phyloP scores from a whole-genome alignment of 2,888 invertebrate species.

The Smittia aterrima region DNA sequence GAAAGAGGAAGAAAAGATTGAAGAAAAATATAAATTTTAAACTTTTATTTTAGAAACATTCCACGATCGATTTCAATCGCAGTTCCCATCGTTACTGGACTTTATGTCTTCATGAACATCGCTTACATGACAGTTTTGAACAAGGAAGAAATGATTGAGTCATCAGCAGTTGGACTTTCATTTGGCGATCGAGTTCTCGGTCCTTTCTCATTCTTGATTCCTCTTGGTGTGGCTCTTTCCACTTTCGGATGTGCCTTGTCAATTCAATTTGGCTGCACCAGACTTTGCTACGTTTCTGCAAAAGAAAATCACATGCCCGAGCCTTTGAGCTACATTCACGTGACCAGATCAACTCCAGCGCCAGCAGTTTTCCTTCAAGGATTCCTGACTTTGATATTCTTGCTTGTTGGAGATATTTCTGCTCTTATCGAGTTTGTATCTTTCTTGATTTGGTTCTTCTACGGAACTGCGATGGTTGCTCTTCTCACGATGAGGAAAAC shows the following conservation, averaged over 20 bases:
- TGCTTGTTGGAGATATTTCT: slow-evolving; percentile 70
- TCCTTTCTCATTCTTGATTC: slow-evolving; percentile 65
- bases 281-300: slow-evolving; percentile 78
- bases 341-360: slow-evolving; percentile 70
- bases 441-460: slow-evolving; percentile 85
- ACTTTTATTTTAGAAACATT: slow-evolving; percentile 64
- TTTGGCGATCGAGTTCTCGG: slow-evolving; percentile 69
- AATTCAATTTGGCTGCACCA: slow-evolving; percentile 72
- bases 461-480: slow-evolving; percentile 77
- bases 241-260: slow-evolving; percentile 79
- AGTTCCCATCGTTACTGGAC: slow-evolving; percentile 73
- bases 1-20: too few relatives aligned
- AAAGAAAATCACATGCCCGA: slow-evolving; percentile 74
- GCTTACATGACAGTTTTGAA: slow-evolving; percentile 82
- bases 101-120: slow-evolving; percentile 81
- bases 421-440: slow-evolving; percentile 81
- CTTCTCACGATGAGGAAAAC: slow-evolving; percentile 71
- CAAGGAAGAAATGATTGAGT: slow-evolving; percentile 67
- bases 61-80: slow-evolving; percentile 76
- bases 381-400: slow-evolving; percentile 66
- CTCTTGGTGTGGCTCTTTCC: slow-evolving; percentile 72
- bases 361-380: slow-evolving; percentile 78
- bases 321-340: slow-evolving; percentile 75
- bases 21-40: too few relatives aligned
- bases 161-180: slow-evolving; percentile 77